These are phyloP conservation scores for Spizaetus ornatus DNA, from an alignment of 2,113 vertebrate species.

Conservation along the genomic window DNA sequence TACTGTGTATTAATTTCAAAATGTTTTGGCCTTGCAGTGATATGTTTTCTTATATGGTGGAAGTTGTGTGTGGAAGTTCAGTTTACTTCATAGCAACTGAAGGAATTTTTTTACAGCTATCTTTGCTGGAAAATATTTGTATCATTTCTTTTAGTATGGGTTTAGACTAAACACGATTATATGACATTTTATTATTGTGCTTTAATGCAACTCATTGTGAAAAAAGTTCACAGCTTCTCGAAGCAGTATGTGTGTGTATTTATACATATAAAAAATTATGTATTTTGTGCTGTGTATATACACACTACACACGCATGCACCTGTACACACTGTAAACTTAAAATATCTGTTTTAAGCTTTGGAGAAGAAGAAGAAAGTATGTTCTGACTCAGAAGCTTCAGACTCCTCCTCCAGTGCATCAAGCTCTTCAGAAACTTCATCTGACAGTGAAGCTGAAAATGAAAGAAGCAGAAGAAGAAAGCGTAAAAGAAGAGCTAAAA, in stretches of 20 bases:
- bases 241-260: fast-evolving
- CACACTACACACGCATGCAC: fast-evolving
- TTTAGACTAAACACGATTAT: neutral
- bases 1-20: neutral
- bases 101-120: neutral
- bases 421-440: conserved; percentile 77
- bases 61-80: neutral
- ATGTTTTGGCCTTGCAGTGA: neutral
- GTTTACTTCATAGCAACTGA: neutral
- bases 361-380: conserved; percentile 83
- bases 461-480: conserved; percentile 78
- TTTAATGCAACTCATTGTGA: neutral
- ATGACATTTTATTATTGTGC: neutral
- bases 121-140: neutral
- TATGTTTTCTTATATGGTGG: neutral
- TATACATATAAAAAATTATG: neutral
- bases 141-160: neutral
- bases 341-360: conserved; percentile 72
- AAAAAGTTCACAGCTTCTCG: neutral
- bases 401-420: conserved; percentile 79
- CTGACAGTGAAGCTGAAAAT: conserved; percentile 79
- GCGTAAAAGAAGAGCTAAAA: conserved; percentile 78
- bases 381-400: conserved; percentile 73
- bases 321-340: neutral
- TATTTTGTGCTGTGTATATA: neutral